Base-by-base conservation (phyloP, 2,797 vertebrate species). In the Amniataba percoides region DNA sequence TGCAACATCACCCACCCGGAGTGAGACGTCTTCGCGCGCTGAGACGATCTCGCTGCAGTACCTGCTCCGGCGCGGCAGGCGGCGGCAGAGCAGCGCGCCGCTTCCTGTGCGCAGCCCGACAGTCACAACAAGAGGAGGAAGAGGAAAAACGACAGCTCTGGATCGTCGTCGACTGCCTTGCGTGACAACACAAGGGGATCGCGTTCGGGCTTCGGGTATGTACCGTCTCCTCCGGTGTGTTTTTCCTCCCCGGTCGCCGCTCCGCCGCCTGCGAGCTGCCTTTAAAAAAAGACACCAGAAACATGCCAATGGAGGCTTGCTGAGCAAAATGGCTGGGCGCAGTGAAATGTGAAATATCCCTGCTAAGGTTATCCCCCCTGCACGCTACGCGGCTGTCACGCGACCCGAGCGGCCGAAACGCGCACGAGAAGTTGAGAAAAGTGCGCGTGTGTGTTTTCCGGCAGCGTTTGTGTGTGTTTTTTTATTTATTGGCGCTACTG, bases 281-380 rank as follows among this genome's bases (percentile, higher is more conserved):
- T 71, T 84, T 31, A 31, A 31, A 31, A n/a, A 52, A 81, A 88
- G 83, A 61, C 88, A 68, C 77, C 87, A 86, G 89, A 82, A 90
- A 93, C 92, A 92, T 92, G 89, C 91, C 91, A 90, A 91, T 92
- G 92, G 92, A 93, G 92, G 88, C 90, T 92, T 68, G 89, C 88
- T 84, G 92, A 89, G 78, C 93, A 94, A 94, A 91, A 94, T 94
- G 94, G 94, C 94, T 94, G 94, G 92, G 87, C 93, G 92, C 93
- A 93, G 88, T 93, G 88, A 93, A 89, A 94, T 94, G 93, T 94
- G 92, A 93, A 94, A 92, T 88, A 87, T 86, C 88, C 82, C 57
- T 72, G 81, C 90, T 78, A 23, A 70, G 88, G 77, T 90, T 89
- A 62, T 82, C 59, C 62, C 58, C 42, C 23, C 61, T 59, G 7